These are phyloP conservation scores for Spodoptera littoralis DNA, from an alignment of 2,888 invertebrate species.

Conservation along the genomic window DNA sequence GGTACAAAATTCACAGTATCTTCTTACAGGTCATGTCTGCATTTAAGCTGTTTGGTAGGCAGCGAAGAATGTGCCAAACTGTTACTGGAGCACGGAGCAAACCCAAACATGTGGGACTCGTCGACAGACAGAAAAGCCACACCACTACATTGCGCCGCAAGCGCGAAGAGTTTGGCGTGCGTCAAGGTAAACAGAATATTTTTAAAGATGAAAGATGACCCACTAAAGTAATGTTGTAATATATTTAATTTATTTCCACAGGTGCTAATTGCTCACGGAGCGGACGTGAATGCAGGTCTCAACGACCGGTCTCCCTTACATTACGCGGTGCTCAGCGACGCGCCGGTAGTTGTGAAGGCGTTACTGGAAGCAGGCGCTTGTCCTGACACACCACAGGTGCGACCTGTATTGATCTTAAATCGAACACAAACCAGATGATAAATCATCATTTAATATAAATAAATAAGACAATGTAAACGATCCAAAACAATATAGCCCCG, in stretches of 20 bases:
- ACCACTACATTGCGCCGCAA: conserved; percentile 93
- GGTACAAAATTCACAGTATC: conserved; percentile 5
- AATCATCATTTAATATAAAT: conserved; percentile 47
- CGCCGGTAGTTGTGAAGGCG: conserved; percentile 92
- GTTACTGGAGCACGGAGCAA: conserved; percentile 91
- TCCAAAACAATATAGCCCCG: conserved; percentile 36
- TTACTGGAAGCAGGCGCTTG: conserved; percentile 93
- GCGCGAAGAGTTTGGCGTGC: conserved; percentile 89
- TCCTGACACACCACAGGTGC: conserved; percentile 94
- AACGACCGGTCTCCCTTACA: conserved; percentile 93
- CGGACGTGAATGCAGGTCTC: conserved; percentile 94
- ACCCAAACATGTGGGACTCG: conserved; percentile 92
- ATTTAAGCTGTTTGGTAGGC: conserved; percentile 94
- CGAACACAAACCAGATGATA: conserved; percentile 30
- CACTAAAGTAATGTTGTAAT: conserved; percentile 50
- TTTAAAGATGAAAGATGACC: conserved; percentile 61
- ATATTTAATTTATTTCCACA: conserved; percentile 71
- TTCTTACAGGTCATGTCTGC: conserved; percentile 87
- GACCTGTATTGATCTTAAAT: conserved; percentile 57
- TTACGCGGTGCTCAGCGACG: conserved; percentile 94
- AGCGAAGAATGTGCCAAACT: conserved; percentile 92
- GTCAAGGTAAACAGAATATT: conserved; percentile 84
- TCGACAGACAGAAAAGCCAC: conserved; percentile 90
- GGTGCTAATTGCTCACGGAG: conserved; percentile 91
- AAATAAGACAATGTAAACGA: conserved; percentile 44